Evolutionary conservation across 2,888 invertebrate species (phyloP).

Genomic region (Sphaerophoria rueppellii): DNA sequence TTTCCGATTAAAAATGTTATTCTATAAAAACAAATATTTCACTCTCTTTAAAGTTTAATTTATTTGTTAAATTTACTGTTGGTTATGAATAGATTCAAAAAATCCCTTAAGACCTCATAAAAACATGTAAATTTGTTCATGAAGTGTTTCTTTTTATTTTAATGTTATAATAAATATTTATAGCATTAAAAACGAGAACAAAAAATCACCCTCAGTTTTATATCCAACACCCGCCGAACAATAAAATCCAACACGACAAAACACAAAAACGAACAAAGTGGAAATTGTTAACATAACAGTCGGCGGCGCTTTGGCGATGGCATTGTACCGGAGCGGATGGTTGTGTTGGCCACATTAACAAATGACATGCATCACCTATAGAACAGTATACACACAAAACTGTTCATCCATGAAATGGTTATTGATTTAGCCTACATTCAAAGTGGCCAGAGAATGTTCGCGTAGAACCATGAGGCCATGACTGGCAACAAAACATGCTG

Average conservation of each 20-base stretch:
- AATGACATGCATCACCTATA: conserved; percentile 53
- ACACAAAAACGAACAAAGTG: conserved; percentile 28
- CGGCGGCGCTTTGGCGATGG: conserved; percentile 4
- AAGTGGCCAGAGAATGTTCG: conserved; percentile 45
- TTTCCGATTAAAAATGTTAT: too few relatives aligned
- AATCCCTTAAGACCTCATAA: too few relatives aligned
- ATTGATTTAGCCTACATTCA: conserved; percentile 69
- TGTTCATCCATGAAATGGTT: conserved; percentile 67
- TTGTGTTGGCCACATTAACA: conserved; percentile 12
- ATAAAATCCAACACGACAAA: background rate
- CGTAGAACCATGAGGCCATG: conserved; percentile 42
- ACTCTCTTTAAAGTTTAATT: too few relatives aligned
- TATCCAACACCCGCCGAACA: background rate
- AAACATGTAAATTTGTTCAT: too few relatives aligned
- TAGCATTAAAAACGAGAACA: background rate
- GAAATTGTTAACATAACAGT: conserved; percentile 43
- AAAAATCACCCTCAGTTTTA: background rate
- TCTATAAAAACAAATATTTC: too few relatives aligned
- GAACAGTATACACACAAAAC: background rate
- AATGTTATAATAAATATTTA: background rate
- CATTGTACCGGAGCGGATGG: conserved; percentile 1
- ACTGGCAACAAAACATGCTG: conserved; percentile 43
- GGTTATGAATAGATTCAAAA: too few relatives aligned
- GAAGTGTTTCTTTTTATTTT: too few relatives aligned
- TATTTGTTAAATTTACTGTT: too few relatives aligned